Base-by-base conservation (phyloP, 2,888 invertebrate genomes). In the Auanema freiburgensis region DNA sequence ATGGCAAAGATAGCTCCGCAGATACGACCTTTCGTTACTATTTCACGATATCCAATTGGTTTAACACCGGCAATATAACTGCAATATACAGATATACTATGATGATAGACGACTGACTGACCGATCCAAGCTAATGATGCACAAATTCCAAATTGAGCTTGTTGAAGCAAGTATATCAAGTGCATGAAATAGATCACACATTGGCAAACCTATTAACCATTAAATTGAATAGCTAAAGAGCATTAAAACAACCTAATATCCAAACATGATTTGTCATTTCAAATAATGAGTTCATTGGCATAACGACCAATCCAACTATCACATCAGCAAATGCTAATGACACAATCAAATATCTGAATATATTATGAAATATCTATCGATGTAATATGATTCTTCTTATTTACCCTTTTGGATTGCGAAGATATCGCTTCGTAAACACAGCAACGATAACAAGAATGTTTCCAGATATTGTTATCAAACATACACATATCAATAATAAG, bases 171-270 rank as follows among this genome's bases (percentile, higher is more conserved):
- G 88, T 1, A 98, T 97, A 84, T 98, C 97, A 70, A 97, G 85
- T 0, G 95, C 95, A 59, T 95, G 89, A 95, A 97, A 98, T 23
- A 95, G 89, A 84, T 98, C 97, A 85, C 97, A 98, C 92, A 93
- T 94, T 80, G 92, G 91, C 2, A 90, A 89, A 4, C 96, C 95
- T 84, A 41, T 57, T 33, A 42, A 60, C n/a, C n/a, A n/a, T n/a
- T n/a, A n/a, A n/a, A n/a, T n/a, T n/a, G n/a, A n/a, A n/a, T n/a
- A n/a, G n/a, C n/a, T n/a, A n/a, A n/a, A n/a, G n/a, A n/a, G n/a
- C n/a, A n/a, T n/a, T n/a, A n/a, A n/a, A 59, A n/a, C 14, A 51
- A 78, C 79, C 81, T 25, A 83, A 63, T 14, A 79, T 49, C 83
- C 83, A 83, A 5, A 67, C 69, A 63, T 80, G 81, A 40, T 76